Evolutionary conservation across 2,888 invertebrate genomes (phyloP), one percentile per base, ranked within the genome.

Genomic region (Halictus quadricinctus): DNA sequence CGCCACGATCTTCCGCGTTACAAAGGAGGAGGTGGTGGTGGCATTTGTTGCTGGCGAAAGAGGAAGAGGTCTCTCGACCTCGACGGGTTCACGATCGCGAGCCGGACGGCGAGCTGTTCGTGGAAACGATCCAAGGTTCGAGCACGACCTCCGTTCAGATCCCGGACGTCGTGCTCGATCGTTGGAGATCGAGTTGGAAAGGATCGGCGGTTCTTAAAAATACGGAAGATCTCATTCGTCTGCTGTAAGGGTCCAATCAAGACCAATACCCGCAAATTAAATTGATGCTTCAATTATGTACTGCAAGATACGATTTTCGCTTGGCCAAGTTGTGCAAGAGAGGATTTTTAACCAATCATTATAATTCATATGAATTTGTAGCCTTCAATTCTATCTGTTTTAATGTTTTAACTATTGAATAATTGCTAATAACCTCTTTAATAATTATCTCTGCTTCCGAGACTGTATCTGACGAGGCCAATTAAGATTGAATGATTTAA

Each of bases 11-110:
- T 79, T 82, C 76, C 76, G 76, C 12, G 60, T 77, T 77, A 8
- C 29, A 25, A 50, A 72, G 50, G 4, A 36, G 60, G 60, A 18
- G 29, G 43, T 18, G 41, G 41, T 72, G 54, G 41, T 72, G 54
- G 64, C 70, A 75, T 85, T 85, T 66, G 76, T 50, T 25, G 43
- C 48, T 25, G 66, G 46, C 48, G 72, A 78, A 36, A 58, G 70
- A 36, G 70, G 76, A 76, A 50, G 76, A 69, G 78, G 73, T 60
- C 41, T 25, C 66, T 36, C 72, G 81, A 76, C 79, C 82, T 87
- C 79, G 84, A 66, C 50, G 82, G 76, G 84, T 87, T 87, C 87
- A 87, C 72, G 86, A 81, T 79, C 80, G 76, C 78, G 81, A 75
- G 58, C 74, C 21, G 60, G 72, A 75, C 58, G 48, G 54, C 64